phyloP scores from a whole-genome alignment of 2,113 vertebrate species.

The Triplophysa siluroides region DNA sequence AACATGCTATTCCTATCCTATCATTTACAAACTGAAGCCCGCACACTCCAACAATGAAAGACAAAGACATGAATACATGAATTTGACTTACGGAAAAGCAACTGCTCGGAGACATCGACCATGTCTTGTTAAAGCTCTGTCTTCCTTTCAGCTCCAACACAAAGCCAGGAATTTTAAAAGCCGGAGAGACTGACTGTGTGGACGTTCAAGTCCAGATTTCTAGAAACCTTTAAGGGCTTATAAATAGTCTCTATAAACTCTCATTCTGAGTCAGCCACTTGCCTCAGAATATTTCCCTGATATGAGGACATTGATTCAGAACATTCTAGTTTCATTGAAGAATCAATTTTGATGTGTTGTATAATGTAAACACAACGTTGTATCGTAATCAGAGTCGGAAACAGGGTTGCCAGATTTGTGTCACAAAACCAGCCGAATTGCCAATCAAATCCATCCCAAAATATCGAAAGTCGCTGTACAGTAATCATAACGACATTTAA shows the following conservation, averaged over 20 bases:
- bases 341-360: background rate
- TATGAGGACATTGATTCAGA: background rate
- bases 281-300: background rate
- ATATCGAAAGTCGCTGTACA: too few species aligned
- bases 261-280: constrained; percentile 1
- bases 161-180: constrained; percentile 23
- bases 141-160: constrained; percentile 18
- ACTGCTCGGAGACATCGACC: background rate
- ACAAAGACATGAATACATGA: background rate
- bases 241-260: background rate
- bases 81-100: constrained; percentile 19
- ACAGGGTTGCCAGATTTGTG: too few species aligned
- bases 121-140: constrained; percentile 34
- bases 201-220: constrained; percentile 5
- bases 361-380: too few species aligned
- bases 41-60: too few species aligned
- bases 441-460: too few species aligned
- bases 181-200: background rate
- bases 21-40: too few species aligned
- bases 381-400: too few species aligned
- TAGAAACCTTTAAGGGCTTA: constrained; percentile 9
- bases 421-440: too few species aligned
- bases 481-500: too few species aligned
- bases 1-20: too few species aligned
- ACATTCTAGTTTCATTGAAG: background rate